Percentiles rank a stretch among this genome's conserved stretches.
Conservation (phyloP, 2,888 invertebrate species). For the Drosophila siamana region DNA sequence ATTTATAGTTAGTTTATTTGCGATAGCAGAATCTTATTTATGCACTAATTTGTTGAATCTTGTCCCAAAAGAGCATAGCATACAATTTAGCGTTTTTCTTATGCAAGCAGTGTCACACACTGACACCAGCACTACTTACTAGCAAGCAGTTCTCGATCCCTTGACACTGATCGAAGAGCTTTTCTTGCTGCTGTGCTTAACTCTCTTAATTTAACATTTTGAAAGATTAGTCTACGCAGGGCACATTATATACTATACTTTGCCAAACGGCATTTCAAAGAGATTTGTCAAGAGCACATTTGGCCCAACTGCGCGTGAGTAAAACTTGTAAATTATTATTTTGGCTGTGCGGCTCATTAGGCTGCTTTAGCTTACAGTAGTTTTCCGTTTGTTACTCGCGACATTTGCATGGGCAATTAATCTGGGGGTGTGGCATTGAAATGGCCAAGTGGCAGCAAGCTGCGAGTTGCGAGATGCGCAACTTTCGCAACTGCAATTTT, state of each 20-base stretch:
- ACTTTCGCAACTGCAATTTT: conserved; percentile 65
- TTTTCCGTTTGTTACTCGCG: background rate
- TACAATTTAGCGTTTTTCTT: too few relatives aligned
- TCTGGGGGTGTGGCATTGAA: conserved; percentile 42
- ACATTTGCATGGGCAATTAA: conserved; percentile 76
- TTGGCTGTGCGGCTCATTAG: conserved; percentile 27
- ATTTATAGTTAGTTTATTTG: too few relatives aligned
- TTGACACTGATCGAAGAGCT: background rate
- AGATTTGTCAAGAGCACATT: conserved; percentile 27
- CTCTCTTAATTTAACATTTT: background rate
- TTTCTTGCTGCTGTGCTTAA: background rate
- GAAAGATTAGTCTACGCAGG: background rate
- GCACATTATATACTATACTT: conserved; percentile 1
- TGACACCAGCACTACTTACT: background rate
- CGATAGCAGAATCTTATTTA: too few relatives aligned
- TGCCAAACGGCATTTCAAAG: conserved; percentile 12
- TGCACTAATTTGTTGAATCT: too few relatives aligned
- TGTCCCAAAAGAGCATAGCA: too few relatives aligned
- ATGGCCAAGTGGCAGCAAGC: conserved; percentile 38
- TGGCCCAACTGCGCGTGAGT: background rate
- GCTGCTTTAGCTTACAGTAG: conserved; percentile 5
- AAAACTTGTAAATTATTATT: conserved; percentile 17
- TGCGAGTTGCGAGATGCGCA: conserved; percentile 32
- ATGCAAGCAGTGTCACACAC: background rate
- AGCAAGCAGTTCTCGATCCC: background rate